phyloP scores from a whole-genome alignment of 1,140 invertebrate genomes.

The Saccostrea echinata region DNA sequence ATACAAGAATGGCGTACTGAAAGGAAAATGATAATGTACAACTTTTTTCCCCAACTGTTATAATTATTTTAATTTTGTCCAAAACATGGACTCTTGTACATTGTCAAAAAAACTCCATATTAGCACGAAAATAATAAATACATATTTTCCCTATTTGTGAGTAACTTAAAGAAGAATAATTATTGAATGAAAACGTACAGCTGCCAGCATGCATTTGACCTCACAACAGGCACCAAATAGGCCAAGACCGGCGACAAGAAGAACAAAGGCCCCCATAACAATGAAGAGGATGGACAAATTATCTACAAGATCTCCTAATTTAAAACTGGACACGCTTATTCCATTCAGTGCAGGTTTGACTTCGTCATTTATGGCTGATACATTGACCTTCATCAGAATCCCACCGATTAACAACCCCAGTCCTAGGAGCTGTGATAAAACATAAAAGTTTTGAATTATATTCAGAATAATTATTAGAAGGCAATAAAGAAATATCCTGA shows the following conservation, averaged over 20 bases:
- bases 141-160: too few species aligned
- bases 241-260: conserved; percentile 33
- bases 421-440: conserved; percentile 43
- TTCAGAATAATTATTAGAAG: too few species aligned
- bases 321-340: conserved; percentile 11
- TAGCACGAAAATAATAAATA: too few species aligned
- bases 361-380: conserved; percentile 36
- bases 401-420: conserved; percentile 29
- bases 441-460: background rate
- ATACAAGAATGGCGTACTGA: background rate
- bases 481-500: too few species aligned
- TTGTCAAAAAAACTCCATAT: too few species aligned
- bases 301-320: conserved; percentile 18
- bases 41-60: too few species aligned
- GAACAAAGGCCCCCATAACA: conserved; percentile 35
- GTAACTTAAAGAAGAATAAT: too few species aligned
- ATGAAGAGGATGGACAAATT: conserved; percentile 33
- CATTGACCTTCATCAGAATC: conserved; percentile 43
- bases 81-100: too few species aligned
- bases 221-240: conserved; percentile 47
- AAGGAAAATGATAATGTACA: background rate
- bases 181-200: conserved; percentile 14
- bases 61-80: too few species aligned
- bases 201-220: conserved; percentile 39
- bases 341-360: conserved; percentile 39